These are phyloP conservation scores for Parazoanthus darwini DNA, from an alignment of 92 coral and sea anemone species.

Conservation along the genomic window DNA sequence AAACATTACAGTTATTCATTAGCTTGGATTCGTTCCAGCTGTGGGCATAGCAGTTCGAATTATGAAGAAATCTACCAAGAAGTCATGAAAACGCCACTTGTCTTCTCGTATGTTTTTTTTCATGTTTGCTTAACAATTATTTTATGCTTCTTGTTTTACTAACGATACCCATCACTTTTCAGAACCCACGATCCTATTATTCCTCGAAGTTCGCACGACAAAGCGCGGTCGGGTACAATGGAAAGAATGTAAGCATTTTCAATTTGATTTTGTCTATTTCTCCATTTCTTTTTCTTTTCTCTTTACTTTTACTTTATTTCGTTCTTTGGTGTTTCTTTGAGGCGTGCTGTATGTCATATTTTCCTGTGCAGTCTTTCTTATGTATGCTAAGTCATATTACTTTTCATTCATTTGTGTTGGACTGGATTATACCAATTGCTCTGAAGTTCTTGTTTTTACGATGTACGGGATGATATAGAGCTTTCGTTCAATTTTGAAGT, in stretches of 20 bases:
- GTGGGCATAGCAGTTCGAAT: no score
- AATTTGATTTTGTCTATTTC: no score
- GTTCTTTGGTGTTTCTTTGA: background rate
- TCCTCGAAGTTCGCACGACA: constrained; percentile 89
- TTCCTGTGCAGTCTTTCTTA: background rate
- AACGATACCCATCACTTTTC: background rate
- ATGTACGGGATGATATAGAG: background rate
- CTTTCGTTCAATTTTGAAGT: background rate
- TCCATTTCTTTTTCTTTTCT: background rate
- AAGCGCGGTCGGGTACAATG: constrained; percentile 73
- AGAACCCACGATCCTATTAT: constrained; percentile 95
- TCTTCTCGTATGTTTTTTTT: no score
- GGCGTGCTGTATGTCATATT: background rate
- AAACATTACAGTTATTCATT: background rate
- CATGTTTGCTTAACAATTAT: background rate
- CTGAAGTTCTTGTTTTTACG: no score
- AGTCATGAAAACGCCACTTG: background rate
- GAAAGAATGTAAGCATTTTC: constrained; percentile 81
- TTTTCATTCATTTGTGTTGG: no score
- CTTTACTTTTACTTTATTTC: background rate
- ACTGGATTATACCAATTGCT: no score
- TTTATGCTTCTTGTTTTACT: background rate
- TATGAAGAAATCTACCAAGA: no score
- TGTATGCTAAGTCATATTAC: background rate
- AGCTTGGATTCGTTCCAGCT: no score